Conservation (phyloP, 1,140 invertebrate genomes). For the Nixonia krombeini region DNA sequence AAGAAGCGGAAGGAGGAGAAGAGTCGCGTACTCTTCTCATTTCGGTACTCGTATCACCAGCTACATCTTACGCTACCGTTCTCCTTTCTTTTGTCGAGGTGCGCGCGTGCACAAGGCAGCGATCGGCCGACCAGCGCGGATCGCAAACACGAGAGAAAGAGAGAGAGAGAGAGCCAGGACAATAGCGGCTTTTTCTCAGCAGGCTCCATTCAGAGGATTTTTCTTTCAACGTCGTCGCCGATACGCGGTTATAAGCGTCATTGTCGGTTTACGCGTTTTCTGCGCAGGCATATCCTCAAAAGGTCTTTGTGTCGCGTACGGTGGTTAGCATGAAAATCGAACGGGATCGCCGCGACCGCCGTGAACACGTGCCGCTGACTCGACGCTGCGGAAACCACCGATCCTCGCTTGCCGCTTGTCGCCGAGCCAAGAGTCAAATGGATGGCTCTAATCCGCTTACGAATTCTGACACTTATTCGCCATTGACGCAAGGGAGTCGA, state of each 20-base stretch:
- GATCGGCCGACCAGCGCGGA: conserved; percentile 31
- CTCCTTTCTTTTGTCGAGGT: conserved; percentile 20
- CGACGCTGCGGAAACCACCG: neutral
- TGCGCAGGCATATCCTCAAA: neutral
- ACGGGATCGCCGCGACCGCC: conserved; percentile 20
- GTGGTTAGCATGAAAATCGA: conserved; percentile 28
- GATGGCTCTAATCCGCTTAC: too few species aligned
- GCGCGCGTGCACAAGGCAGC: conserved; percentile 20
- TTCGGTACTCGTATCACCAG: conserved; percentile 14
- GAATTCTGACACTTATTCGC: too few species aligned
- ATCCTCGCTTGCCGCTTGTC: conserved; percentile 3
- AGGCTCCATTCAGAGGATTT: conserved; percentile 32
- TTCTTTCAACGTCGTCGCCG: too few species aligned
- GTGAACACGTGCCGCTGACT: conserved; percentile 15
- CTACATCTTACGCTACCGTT: conserved; percentile 26
- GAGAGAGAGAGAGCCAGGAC: too few species aligned
- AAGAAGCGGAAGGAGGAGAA: conserved; percentile 7
- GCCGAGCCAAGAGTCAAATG: too few species aligned
- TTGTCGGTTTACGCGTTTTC: conserved; percentile 21
- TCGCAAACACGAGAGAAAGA: conserved; percentile 21
- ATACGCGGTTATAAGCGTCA: conserved; percentile 18
- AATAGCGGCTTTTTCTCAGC: conserved; percentile 17
- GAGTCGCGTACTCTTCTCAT: conserved; percentile 22
- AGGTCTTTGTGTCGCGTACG: conserved; percentile 1
- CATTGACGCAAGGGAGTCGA: too few species aligned